Evolutionary conservation across 2,797 vertebrate genomes (phyloP), one percentile per base, ranked within the genome.

Genomic region (Lepus townsendii): DNA sequence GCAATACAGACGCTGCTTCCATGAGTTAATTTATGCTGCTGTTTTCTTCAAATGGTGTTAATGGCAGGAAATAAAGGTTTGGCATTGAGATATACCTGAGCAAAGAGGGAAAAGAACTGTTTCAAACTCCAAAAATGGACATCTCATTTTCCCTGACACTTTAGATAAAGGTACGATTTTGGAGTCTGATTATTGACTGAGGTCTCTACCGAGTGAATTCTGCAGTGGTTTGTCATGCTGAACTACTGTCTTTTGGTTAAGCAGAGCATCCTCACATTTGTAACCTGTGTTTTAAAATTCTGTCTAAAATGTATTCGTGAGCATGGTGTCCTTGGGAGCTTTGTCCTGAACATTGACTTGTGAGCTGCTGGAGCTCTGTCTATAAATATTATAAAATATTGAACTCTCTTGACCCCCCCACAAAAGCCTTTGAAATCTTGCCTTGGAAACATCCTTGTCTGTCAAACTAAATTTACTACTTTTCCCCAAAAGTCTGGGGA

Each of bases 151-250:
- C 91, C 72, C 94, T 89, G 66, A 26, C 76, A 16, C 19, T 97
- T 96, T 88, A 87, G 65, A 30, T 93, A 80, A 90, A 93, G 98
- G 78, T 97, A 95, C 93, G 87, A 88, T 92, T 78, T 98, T 97
- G 96, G 42, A 78, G 65, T 97, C 94, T 97, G 88, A 93, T 83
- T 80, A 52, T 24, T 82, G 52, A 91, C 89, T 91, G 72, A 30
- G 80, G n/a, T 12, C 20, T 30, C n/a, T 0, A 35, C 20, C 42
- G 80, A 6, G 1, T 68, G 22, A 79, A 69, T 38, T 83, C 19
- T 5, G 30, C 57, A 83, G 50, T 71, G 47, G 30, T 60, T 75
- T 68, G 22, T 82, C 22, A 75, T 16, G 35, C 1, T 71, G 35
- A 35, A 60, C 10, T 65, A 7, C 66, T 32, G 1, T 88, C 78